A percentile compares a stretch with the other conserved stretches of the same genome.
These are phyloP conservation scores for Muschampia plurimacula DNA, from an alignment of 2,888 invertebrate genomes.

Conservation along the genomic window DNA sequence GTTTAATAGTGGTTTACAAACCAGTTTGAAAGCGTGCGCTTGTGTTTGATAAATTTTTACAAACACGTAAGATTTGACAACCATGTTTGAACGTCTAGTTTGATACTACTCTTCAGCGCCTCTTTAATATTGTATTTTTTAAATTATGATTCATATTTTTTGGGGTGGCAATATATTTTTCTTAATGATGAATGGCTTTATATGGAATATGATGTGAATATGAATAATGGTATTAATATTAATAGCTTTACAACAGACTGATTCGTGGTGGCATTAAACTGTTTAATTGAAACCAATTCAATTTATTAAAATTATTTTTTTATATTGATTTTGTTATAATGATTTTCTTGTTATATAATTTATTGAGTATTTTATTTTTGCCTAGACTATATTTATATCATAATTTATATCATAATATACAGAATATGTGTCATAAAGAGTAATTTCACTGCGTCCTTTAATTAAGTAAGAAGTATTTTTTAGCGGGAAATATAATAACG, in stretches of 20 bases:
- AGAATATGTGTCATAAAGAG: background rate
- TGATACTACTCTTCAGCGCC: no score
- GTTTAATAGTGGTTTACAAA: no score
- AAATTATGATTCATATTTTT: background rate
- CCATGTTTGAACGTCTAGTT: no score
- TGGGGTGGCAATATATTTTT: slow-evolving; percentile 11
- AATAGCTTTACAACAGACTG: slow-evolving; percentile 47
- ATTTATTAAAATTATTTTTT: slow-evolving; percentile 3
- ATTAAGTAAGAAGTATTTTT: background rate
- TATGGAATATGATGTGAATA: slow-evolving; percentile 19
- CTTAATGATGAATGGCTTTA: background rate
- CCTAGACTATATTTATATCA: background rate
- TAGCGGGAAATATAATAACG: background rate
- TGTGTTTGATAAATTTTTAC: no score
- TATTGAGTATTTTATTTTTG: background rate
- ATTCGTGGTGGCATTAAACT: slow-evolving; percentile 40
- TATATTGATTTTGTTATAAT: background rate
- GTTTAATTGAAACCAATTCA: slow-evolving; percentile 13
- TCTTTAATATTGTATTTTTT: no score
- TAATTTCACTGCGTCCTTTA: background rate
- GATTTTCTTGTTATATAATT: slow-evolving; percentile 5
- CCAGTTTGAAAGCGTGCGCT: no score
- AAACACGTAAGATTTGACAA: no score
- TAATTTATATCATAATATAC: background rate
- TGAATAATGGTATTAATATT: slow-evolving; percentile 34